These are phyloP conservation scores for Odontothrips loti DNA, from an alignment of 2,888 invertebrate genomes.

Conservation along the genomic window DNA sequence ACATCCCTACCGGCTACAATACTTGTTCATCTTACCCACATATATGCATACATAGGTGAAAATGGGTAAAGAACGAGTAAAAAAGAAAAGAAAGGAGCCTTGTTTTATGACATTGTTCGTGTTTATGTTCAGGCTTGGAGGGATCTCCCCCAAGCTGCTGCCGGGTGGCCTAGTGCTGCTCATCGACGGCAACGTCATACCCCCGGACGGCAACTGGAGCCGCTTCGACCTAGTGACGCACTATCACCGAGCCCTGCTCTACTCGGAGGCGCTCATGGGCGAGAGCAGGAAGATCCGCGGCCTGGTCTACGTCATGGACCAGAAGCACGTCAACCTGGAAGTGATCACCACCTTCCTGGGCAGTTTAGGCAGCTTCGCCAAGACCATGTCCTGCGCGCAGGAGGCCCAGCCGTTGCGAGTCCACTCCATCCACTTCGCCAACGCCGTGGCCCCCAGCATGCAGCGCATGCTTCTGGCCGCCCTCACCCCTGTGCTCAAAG, in stretches of 20 bases:
- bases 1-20: too few relatives aligned
- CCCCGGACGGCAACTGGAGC: neutral
- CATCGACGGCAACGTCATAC: neutral
- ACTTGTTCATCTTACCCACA: too few relatives aligned
- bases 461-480: neutral
- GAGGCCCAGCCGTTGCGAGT: neutral
- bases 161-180: neutral
- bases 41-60: too few relatives aligned
- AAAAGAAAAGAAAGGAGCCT: neutral
- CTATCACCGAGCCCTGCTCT: neutral
- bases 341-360: neutral
- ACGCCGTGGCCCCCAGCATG: neutral
- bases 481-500: neutral
- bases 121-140: neutral
- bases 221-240: neutral
- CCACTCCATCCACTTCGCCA: neutral
- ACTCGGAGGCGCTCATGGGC: neutral
- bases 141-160: too few relatives aligned
- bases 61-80: too few relatives aligned
- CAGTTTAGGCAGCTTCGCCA: neutral
- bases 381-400: neutral
- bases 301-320: neutral
- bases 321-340: neutral
- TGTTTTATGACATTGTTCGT: neutral
- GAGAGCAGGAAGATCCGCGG: neutral